Percentiles rank a stretch among this genome's conserved stretches.
Conservation (phyloP, 2,888 invertebrate species). For the Erannis defoliaria region DNA sequence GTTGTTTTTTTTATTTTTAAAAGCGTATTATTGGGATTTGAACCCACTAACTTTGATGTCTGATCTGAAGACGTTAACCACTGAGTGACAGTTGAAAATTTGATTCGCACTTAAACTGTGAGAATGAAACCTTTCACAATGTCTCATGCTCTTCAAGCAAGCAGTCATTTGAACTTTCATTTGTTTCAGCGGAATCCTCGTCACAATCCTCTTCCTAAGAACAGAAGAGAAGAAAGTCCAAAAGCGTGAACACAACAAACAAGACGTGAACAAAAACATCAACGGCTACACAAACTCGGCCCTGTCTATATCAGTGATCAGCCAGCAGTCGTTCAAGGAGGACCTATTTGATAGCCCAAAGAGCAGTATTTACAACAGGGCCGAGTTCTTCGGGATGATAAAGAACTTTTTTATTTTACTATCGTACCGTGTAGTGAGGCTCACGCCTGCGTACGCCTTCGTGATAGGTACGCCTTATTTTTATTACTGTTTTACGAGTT, state of each 20-base stretch:
- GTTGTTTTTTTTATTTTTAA: too few species aligned
- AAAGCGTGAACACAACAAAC: constrained; percentile 60
- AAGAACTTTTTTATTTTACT: constrained; percentile 83
- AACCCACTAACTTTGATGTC: too few species aligned
- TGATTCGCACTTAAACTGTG: too few species aligned
- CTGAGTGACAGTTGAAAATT: too few species aligned
- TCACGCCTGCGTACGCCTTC: constrained; percentile 94
- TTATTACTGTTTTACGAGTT: constrained; percentile 19
- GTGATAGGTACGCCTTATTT: constrained; percentile 79
- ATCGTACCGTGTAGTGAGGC: constrained; percentile 87
- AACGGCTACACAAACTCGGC: constrained; percentile 79
- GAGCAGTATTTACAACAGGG: constrained; percentile 64
- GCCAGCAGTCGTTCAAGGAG: constrained; percentile 79
- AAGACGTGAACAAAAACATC: constrained; percentile 76
- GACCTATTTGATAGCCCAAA: constrained; percentile 75
- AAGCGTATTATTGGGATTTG: too few species aligned
- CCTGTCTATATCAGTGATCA: constrained; percentile 76
- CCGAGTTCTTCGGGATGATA: constrained; percentile 71
- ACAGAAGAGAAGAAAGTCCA: constrained; percentile 85
- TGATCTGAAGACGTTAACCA: too few species aligned
- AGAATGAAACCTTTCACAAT: too few species aligned
- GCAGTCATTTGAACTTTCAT: background rate
- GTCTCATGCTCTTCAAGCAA: background rate
- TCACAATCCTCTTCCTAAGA: constrained; percentile 90
- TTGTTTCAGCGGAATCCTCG: constrained; percentile 89